Percentiles rank a stretch among this genome's conserved stretches.
phyloP scores from a whole-genome alignment of 2,888 invertebrate genomes.

The Ophion ellenae region DNA sequence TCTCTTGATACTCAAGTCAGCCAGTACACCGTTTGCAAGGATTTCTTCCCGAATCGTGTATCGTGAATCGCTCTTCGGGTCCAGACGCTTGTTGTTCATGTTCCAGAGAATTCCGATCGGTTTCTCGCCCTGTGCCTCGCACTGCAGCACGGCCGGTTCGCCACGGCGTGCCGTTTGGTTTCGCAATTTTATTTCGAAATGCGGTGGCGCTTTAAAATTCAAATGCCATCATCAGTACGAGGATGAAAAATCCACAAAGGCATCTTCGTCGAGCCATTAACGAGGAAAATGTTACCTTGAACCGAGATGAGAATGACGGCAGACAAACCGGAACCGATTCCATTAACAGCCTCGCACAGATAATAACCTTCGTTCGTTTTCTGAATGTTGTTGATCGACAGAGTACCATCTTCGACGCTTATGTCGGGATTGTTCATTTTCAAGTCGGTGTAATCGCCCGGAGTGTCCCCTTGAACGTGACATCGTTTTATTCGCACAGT shows the following conservation, averaged over 20 bases:
- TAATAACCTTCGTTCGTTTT: constrained; percentile 98
- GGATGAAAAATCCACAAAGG: not conserved
- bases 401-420: constrained; percentile 96
- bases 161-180: constrained; percentile 96
- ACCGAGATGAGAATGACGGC: constrained; percentile 97
- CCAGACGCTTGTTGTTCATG: constrained; percentile 96
- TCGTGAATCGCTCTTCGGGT: constrained; percentile 94
- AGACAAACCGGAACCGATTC: constrained; percentile 97
- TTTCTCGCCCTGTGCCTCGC: constrained; percentile 97
- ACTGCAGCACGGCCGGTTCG: constrained; percentile 95
- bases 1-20: constrained; percentile 94
- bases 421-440: constrained; percentile 95
- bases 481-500: not conserved
- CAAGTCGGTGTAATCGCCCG: constrained; percentile 96
- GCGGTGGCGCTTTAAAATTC: constrained; percentile 91
- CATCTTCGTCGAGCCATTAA: constrained; percentile 6
- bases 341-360: constrained; percentile 97
- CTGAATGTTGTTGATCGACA: constrained; percentile 95
- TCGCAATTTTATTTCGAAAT: constrained; percentile 95
- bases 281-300: constrained; percentile 88
- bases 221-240: not conserved
- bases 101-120: constrained; percentile 98
- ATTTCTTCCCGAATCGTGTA: constrained; percentile 95
- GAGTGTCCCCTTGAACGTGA: constrained; percentile 89
- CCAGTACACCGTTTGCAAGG: constrained; percentile 93